Evolutionary conservation across 2,888 invertebrate species (phyloP).

Genomic region (Cheilosia vernalis): DNA sequence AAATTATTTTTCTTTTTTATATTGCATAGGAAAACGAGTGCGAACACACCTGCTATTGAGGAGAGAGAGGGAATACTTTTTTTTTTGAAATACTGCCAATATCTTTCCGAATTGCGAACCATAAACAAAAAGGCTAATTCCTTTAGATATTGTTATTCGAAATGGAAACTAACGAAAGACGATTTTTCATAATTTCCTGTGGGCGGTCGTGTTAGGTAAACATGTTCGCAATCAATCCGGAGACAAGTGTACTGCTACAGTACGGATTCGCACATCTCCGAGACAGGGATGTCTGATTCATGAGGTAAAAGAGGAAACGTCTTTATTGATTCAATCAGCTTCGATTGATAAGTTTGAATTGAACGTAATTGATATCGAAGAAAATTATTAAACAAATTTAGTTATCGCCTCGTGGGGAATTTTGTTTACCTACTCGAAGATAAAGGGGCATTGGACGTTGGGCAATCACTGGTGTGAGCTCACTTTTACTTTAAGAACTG

Average conservation of each 20-base stretch:
- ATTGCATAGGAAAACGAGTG: too few species aligned
- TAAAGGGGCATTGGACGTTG: constrained; percentile 7
- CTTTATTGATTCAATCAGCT: constrained; percentile 19
- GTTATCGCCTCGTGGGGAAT: constrained; percentile 36
- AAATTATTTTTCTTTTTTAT: too few species aligned
- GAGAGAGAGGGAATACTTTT: too few species aligned
- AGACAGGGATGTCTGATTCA: not conserved
- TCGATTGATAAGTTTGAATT: constrained; percentile 13
- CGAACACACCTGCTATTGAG: too few species aligned
- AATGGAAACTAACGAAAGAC: constrained; percentile 12
- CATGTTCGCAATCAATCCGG: not conserved
- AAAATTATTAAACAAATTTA: constrained; percentile 21
- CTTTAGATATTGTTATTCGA: not conserved
- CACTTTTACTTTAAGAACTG: too few species aligned
- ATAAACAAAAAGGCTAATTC: constrained; percentile 25
- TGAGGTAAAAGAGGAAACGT: not conserved
- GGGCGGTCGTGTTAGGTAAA: constrained; percentile 2
- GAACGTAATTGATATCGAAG: constrained; percentile 7
- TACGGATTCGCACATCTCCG: not conserved
- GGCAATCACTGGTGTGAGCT: not conserved
- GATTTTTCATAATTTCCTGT: not conserved
- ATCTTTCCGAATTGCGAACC: too few species aligned
- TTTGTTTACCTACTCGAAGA: constrained; percentile 33
- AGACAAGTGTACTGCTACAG: not conserved
- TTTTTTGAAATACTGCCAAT: too few species aligned